A percentile compares a stretch with the other conserved stretches of the same genome.
These are phyloP conservation scores for Drosophila serrata DNA, from an alignment of 1,140 invertebrate genomes.

Conservation along the genomic window DNA sequence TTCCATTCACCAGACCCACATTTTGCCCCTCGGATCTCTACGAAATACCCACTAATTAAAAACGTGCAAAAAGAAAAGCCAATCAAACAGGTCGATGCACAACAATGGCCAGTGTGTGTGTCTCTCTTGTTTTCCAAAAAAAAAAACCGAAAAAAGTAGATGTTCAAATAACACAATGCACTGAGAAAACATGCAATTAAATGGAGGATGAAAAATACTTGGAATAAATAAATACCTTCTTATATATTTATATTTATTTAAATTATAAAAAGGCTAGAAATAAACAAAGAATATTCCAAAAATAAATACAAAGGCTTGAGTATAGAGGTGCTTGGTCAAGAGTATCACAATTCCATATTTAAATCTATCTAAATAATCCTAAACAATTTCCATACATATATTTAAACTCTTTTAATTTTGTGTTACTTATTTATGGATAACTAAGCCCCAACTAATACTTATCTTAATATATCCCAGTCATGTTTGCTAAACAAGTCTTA, in stretches of 20 bases:
- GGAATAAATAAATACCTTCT: no score
- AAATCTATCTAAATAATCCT: background rate
- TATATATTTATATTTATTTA: no score
- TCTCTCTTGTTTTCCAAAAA: slow-evolving; percentile 37
- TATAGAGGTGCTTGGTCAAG: background rate
- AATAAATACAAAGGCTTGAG: background rate
- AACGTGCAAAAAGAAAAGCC: slow-evolving; percentile 81
- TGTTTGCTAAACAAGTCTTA: background rate
- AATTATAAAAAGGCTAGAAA: no score
- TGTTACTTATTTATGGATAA: background rate
- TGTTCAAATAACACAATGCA: slow-evolving; percentile 5
- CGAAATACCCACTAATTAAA: slow-evolving; percentile 68
- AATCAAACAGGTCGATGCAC: slow-evolving; percentile 83
- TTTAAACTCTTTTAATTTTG: background rate
- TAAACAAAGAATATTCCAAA: background rate
- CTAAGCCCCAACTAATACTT: background rate
- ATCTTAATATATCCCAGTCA: background rate
- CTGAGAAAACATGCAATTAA: background rate
- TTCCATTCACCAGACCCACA: slow-evolving; percentile 21
- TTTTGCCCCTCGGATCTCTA: background rate
- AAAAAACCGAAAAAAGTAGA: slow-evolving; percentile 38
- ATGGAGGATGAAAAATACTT: background rate
- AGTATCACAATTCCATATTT: background rate
- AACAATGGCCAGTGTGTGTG: slow-evolving; percentile 49
- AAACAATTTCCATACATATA: background rate